Evolutionary conservation across 2,113 vertebrate species (phyloP), one percentile per base, ranked within the genome.

Genomic region (Ciconia stormi): DNA sequence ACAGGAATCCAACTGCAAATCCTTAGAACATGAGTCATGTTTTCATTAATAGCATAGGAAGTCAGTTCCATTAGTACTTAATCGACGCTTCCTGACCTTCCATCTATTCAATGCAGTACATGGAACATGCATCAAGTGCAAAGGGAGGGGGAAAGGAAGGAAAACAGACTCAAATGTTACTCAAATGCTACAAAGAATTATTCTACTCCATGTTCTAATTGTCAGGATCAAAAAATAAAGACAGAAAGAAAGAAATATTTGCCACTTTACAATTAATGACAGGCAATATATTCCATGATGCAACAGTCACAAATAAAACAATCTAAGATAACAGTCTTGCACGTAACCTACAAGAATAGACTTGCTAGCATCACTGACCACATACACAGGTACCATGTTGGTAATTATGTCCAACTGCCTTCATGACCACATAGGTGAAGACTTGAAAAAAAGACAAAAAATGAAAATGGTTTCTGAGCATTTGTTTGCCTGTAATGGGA

Each of bases 31-130:
- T 96, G 95, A 97, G 80, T 97, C 97, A 97, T 87, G 58, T 85
- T 95, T 77, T 91, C 95, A 96, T 73, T 91, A 96, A 97, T 87
- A 97, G 96, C 87, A 76, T 69, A 69, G 83, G 95, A 97, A 97
- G 86, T 76, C 40, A 23, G 52, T 40, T 82, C 86, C 91, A 91
- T 93, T 65, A 93, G 69, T 63, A 74, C 53, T 82, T n/a, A 63
- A 93, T 49, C 25, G 16, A 91, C 7, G 3, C 82, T 96, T 96
- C 95, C 95, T 91, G 89, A 65, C 30, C 86, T 34, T 32, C 50
- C 27, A 30, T 84, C 77, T 69, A 53, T 49, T 87, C 65, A 38
- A 15, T 15, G 44, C 10, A 79, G 76, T 3, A 36, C 38, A 44
- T 0, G 53, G 74, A 93, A 89, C 30, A 67, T 52, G 19, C 53